phyloP scores from a whole-genome alignment of 2,797 vertebrate species.

The Champsocephalus esox region DNA sequence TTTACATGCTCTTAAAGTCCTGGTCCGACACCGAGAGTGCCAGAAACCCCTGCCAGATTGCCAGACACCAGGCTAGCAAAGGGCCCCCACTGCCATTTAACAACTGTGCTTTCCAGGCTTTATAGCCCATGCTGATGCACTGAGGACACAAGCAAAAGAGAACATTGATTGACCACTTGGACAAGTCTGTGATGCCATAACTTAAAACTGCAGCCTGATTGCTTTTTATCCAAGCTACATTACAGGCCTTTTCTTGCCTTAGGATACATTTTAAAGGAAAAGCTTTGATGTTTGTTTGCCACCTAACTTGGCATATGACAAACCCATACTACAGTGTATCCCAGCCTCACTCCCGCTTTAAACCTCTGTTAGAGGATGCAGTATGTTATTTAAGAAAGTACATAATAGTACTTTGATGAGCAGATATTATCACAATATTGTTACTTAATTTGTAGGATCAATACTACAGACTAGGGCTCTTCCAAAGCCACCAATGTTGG shows the following conservation, averaged over 20 bases:
- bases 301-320: slow-evolving; percentile 29
- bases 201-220: slow-evolving; percentile 67
- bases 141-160: slow-evolving; percentile 69
- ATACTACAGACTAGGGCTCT: background rate
- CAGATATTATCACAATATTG: background rate
- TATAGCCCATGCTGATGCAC: slow-evolving; percentile 67
- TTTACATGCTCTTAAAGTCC: slow-evolving; percentile 76
- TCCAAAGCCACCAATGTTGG: background rate
- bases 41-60: slow-evolving; percentile 67
- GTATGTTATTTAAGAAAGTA: background rate
- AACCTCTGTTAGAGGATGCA: background rate
- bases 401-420: slow-evolving; percentile 2
- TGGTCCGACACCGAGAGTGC: slow-evolving; percentile 58
- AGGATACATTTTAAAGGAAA: slow-evolving; percentile 53
- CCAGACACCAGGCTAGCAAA: slow-evolving; percentile 66
- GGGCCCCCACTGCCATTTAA: slow-evolving; percentile 69
- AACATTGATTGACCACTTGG: slow-evolving; percentile 78
- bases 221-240: slow-evolving; percentile 60
- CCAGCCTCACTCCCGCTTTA: slow-evolving; percentile 8
- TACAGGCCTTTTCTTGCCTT: slow-evolving; percentile 43
- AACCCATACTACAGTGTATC: slow-evolving; percentile 11
- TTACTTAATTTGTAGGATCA: background rate
- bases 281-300: slow-evolving; percentile 48
- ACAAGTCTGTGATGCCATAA: slow-evolving; percentile 65
- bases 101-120: slow-evolving; percentile 69